Percentiles rank a stretch among this genome's conserved stretches.
These are phyloP conservation scores for Catocala fraxini DNA, from an alignment of 2,888 invertebrate species.

Conservation along the genomic window DNA sequence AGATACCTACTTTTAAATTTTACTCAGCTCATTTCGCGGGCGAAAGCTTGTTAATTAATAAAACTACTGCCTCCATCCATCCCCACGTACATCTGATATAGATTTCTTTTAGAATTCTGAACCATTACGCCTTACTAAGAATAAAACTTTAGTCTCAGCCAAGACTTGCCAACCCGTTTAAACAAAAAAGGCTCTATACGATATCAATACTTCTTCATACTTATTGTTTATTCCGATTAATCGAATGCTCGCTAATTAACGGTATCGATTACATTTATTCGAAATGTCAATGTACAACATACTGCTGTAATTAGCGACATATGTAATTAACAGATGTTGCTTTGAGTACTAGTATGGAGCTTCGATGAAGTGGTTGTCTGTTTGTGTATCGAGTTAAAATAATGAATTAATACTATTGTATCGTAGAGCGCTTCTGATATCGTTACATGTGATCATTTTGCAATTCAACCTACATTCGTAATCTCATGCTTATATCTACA, in stretches of 20 bases:
- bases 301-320: constrained; percentile 44
- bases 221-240: constrained; percentile 53
- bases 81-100: too few relatives aligned
- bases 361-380: background rate
- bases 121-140: constrained; percentile 23
- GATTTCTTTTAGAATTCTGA: too few relatives aligned
- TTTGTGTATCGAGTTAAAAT: background rate
- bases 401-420: background rate
- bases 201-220: constrained; percentile 24
- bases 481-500: too few relatives aligned
- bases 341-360: constrained; percentile 13
- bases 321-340: constrained; percentile 47
- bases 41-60: too few relatives aligned
- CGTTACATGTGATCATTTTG: too few relatives aligned
- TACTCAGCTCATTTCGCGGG: too few relatives aligned
- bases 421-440: too few relatives aligned
- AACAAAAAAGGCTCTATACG: constrained; percentile 36
- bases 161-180: constrained; percentile 10
- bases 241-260: constrained; percentile 59
- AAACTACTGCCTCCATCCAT: too few relatives aligned
- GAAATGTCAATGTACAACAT: constrained; percentile 61
- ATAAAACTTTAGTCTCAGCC: constrained; percentile 22
- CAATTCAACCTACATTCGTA: too few relatives aligned
- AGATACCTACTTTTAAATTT: too few relatives aligned
- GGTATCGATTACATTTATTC: constrained; percentile 64